A percentile compares a stretch with the other conserved stretches of the same genome.
Evolutionary conservation across 2,113 vertebrate species (phyloP).

Genomic region (Pongo abelii): DNA sequence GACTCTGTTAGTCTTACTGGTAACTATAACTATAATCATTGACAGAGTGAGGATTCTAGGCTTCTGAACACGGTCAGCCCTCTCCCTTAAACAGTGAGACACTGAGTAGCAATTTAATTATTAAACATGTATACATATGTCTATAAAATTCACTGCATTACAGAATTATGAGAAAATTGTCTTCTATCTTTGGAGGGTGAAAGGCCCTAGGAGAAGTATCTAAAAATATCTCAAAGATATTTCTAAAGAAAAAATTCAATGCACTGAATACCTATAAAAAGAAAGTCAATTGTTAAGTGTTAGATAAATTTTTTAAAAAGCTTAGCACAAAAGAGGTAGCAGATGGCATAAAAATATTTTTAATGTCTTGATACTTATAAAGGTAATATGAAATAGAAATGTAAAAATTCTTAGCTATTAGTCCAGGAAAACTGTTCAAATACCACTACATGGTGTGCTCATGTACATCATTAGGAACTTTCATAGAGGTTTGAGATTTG

Average conservation of each 20-base stretch:
- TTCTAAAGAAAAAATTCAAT: not conserved
- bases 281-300: not conserved
- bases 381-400: not conserved
- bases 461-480: not conserved
- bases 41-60: not conserved
- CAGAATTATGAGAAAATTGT: constrained; percentile 30
- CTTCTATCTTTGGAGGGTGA: not conserved
- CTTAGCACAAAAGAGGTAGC: not conserved
- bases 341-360: not conserved
- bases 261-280: not conserved
- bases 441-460: not conserved
- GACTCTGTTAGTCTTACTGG: not conserved
- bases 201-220: not conserved
- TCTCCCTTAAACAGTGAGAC: not conserved
- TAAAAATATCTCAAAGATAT: not conserved
- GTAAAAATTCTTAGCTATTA: not conserved
- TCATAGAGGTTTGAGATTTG: not conserved
- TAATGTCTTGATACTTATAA: not conserved
- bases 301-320: not conserved
- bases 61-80: not conserved
- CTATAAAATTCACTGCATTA: not conserved
- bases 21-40: not conserved
- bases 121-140: not conserved
- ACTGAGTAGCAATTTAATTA: not conserved
- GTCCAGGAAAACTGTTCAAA: not conserved